Conservation (phyloP, 2,797 vertebrate species). For the Labroides dimidiatus region DNA sequence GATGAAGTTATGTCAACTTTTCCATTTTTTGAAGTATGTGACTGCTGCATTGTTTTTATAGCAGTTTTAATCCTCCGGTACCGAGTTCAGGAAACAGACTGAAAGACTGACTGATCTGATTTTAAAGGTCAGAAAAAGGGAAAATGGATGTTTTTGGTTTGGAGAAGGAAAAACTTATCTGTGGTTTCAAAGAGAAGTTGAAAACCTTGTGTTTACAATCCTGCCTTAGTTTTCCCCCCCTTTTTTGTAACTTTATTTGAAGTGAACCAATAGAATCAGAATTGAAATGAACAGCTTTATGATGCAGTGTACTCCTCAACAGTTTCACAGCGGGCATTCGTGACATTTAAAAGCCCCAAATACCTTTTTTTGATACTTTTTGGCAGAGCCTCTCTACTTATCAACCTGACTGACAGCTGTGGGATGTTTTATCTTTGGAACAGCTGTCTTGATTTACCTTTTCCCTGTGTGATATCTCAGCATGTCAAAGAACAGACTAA, state of each 20-base stretch:
- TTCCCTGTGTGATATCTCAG: conserved; percentile 63
- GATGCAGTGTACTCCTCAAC: conserved; percentile 12
- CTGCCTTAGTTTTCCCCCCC: neutral
- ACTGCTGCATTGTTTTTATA: conserved; percentile 20
- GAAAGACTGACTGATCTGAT: conserved; percentile 24
- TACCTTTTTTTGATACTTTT: conserved; percentile 33
- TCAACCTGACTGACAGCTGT: conserved; percentile 59
- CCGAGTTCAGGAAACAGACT: conserved; percentile 13
- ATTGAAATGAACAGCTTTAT: conserved; percentile 20
- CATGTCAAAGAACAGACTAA: conserved; percentile 72
- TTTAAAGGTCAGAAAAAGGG: conserved; percentile 20
- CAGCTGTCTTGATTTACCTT: conserved; percentile 72
- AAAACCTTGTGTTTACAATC: neutral
- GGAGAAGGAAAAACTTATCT: conserved; percentile 7
- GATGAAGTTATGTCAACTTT: conserved; percentile 52
- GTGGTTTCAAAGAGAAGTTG: neutral
- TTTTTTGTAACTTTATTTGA: conserved; percentile 13
- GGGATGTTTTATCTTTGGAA: conserved; percentile 61
- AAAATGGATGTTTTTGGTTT: conserved; percentile 1
- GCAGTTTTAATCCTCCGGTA: conserved; percentile 1
- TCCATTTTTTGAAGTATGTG: conserved; percentile 12
- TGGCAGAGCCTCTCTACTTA: conserved; percentile 30
- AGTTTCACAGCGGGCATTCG: conserved; percentile 21
- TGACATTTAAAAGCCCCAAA: conserved; percentile 46
- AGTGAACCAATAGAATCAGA: neutral